These are phyloP conservation scores for Promerops cafer DNA, from an alignment of 2,113 vertebrate species.

Conservation along the genomic window DNA sequence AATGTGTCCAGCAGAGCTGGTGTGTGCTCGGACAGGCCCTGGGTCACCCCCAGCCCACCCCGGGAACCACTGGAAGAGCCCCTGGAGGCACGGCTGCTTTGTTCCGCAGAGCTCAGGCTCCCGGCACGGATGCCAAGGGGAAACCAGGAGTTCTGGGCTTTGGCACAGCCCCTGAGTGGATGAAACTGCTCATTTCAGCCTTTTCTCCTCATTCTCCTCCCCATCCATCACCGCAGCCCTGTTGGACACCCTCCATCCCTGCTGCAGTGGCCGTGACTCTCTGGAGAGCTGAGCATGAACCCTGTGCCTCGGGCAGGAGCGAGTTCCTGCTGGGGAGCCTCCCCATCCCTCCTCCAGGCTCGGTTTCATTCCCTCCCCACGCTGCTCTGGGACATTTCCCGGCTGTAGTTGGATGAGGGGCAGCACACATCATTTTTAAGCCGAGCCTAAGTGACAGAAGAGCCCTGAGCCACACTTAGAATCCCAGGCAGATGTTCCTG, in stretches of 20 bases:
- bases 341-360: not conserved
- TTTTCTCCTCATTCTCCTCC: not conserved
- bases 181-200: not conserved
- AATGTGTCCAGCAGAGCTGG: accelerated
- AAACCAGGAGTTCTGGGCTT: not conserved
- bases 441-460: not conserved
- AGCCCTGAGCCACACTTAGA: not conserved
- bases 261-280: not conserved
- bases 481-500: not conserved
- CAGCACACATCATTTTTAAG: not conserved
- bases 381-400: not conserved
- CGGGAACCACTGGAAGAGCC: accelerated
- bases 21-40: not conserved
- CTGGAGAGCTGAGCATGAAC: not conserved
- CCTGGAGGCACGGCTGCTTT: not conserved
- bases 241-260: not conserved
- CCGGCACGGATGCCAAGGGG: accelerated
- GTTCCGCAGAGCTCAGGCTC: not conserved
- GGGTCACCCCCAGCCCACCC: not conserved
- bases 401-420: not conserved
- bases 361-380: not conserved
- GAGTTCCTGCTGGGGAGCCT: not conserved
- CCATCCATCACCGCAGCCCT: not conserved
- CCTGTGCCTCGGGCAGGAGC: not conserved
- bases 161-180: not conserved